Base-by-base conservation (phyloP, 2,113 vertebrate species). In the Oryzias melastigma region DNA sequence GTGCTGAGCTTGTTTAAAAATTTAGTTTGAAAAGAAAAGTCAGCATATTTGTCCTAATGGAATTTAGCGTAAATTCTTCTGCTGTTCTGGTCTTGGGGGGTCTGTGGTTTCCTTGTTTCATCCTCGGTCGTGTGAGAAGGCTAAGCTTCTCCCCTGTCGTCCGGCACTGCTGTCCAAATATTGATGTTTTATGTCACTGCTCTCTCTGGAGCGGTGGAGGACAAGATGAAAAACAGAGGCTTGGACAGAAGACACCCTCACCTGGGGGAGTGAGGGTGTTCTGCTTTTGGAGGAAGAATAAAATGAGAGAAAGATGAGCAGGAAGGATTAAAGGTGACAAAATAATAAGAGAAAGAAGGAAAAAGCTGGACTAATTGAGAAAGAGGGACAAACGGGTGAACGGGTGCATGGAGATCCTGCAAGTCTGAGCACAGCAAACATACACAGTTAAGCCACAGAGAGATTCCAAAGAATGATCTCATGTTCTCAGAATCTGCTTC, bases 151-250 rank as follows among this genome's bases (percentile, higher is more conserved):
- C 75, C 77, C 74, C 62, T 58, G 74, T 22, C n/a, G 24, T 66
- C 55, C 49, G 17, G 42, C 65, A 68, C 54, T 57, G 67, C 82
- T 86, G 86, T 89, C 85, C 73, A 87, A 87, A 88, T 86, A 85
- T 86, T 85, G 86, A 85, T 44, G 25, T 69, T 70, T 71, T 68
- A 56, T 75, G 78, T 75, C 78, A 69, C 62, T 53, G 52, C 71
- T 76, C 82, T 88, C 80, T 71, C 51, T 7, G 71, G 78, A 85
- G 66, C 51, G 42, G 63, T 51, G 65, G 66, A 75, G 54, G 73
- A 85, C 73, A 78, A 85, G 83, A 88, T 82, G 68, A 80, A 86
- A 85, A 76, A 78, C 78, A 85, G 63, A 62, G 58, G 71, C 73
- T 76, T 45, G 61, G 70, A 69, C 66, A 45, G 58, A 65, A 84